Base-by-base conservation (phyloP, 2,888 invertebrate species). In the Brachypalpus laphriformis region DNA sequence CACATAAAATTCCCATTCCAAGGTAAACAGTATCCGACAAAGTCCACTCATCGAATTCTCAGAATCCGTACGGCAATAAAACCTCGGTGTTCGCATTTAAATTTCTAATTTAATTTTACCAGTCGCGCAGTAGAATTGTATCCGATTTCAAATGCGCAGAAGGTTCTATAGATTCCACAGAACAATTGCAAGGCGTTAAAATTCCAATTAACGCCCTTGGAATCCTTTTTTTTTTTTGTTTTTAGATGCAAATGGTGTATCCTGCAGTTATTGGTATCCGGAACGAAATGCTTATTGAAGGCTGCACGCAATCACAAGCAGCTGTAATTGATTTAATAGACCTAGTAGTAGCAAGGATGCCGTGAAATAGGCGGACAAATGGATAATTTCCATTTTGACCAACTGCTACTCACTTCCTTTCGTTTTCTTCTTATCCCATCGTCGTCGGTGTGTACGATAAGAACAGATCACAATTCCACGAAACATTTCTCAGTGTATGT, bases 141-240 rank as follows among this genome's bases (percentile, higher is more conserved):
- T 85, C 59, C 56, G 22, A 42, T 85, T 75, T 85, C 81, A 65
- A 61, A 61, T 71, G 66, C 54, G 65, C 70, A 71, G 66, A 45
- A 59, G 65, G 57, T 49, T 31, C 14, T 6, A n/a, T 22, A 8
- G 18, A 54, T 28, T 74, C 11, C 37, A 31, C n/a, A 1, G 65
- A 80, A 65, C n/a, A 37, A 51, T 47, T 22, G 71, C n/a, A 66
- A 85, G 85, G 85, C 85, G 85, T 85, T 81, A 71, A 85, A 81
- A 85, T 85, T 76, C 81, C 81, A 85, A 85, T 85, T 85, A 81
- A 66, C 85, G 81, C 85, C 81, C 66, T 51, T 49, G 57, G 68
- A 70, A 49, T 68, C 47, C 22, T 59, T 31, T 61, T 61, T 34
- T 25, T 51, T 22, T 28, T 63, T n/a, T 66, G 65, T 78, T 49